Evolutionary conservation across 2,797 vertebrate genomes (phyloP).

Genomic region (Corythornis leucogaster): DNA sequence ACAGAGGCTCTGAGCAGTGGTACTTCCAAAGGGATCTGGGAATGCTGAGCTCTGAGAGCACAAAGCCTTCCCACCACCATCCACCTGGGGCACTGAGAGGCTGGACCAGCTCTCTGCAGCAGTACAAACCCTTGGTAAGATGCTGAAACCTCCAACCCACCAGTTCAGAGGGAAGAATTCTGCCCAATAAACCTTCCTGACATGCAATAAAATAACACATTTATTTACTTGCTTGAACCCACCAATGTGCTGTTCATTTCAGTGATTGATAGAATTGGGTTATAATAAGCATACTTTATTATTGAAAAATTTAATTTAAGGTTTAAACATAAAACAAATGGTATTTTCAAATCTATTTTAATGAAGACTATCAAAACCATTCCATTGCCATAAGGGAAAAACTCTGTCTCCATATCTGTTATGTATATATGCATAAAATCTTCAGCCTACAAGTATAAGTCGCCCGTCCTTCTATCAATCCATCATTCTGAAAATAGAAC

Average conservation of each 20-base stretch:
- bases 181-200: slow-evolving; percentile 52
- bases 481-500: slow-evolving; percentile 67
- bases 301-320: slow-evolving; percentile 74
- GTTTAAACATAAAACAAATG: slow-evolving; percentile 76
- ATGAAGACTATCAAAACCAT: slow-evolving; percentile 71
- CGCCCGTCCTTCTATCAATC: slow-evolving; percentile 68
- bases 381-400: slow-evolving; percentile 70
- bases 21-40: background rate
- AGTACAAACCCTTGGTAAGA: background rate
- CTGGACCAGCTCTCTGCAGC: background rate
- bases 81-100: background rate
- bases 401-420: slow-evolving; percentile 69
- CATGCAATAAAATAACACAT: slow-evolving; percentile 61
- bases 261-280: slow-evolving; percentile 73
- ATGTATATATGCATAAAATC: slow-evolving; percentile 70
- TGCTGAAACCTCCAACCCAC: slow-evolving; percentile 8
- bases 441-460: slow-evolving; percentile 65
- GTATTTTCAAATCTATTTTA: slow-evolving; percentile 72
- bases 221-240: slow-evolving; percentile 70
- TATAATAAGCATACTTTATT: slow-evolving; percentile 75
- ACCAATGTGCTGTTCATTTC: slow-evolving; percentile 70
- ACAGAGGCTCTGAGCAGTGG: rapidly evolving
- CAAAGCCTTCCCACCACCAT: background rate
- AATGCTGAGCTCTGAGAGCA: background rate
- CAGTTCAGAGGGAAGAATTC: slow-evolving; percentile 36